Evolutionary conservation across 1,140 invertebrate species (phyloP).

Genomic region (Pectinophora gossypiella): DNA sequence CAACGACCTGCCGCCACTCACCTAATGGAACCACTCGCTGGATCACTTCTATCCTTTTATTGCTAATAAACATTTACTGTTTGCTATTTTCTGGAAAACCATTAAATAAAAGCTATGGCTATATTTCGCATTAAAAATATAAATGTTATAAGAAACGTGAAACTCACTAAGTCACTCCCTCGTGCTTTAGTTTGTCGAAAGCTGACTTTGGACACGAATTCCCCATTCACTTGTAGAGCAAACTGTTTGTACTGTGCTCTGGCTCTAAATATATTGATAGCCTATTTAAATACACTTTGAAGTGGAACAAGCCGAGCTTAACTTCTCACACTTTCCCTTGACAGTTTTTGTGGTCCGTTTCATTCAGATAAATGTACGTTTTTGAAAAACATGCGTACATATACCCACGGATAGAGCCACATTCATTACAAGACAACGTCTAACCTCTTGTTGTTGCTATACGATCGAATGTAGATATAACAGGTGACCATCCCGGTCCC

Average conservation of each 20-base stretch:
- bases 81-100: neutral
- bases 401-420: too few relatives aligned
- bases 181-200: neutral
- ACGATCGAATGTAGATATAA: too few relatives aligned
- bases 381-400: too few relatives aligned
- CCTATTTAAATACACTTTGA: constrained; percentile 17
- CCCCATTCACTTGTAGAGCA: neutral
- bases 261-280: constrained; percentile 8
- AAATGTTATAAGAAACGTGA: neutral
- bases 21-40: constrained; percentile 25
- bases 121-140: neutral
- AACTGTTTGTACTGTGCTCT: neutral
- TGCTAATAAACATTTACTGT: neutral
- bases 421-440: too few relatives aligned
- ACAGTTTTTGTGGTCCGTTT: neutral
- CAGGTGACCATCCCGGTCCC: too few relatives aligned
- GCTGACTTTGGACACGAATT: neutral
- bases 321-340: neutral
- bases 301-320: neutral
- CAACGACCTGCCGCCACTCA: neutral
- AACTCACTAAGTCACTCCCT: too few relatives aligned
- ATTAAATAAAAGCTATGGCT: neutral
- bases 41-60: neutral
- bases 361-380: too few relatives aligned
- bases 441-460: too few relatives aligned